phyloP scores from a whole-genome alignment of 1,140 invertebrate genomes.

The Heliothis subflexa region DNA sequence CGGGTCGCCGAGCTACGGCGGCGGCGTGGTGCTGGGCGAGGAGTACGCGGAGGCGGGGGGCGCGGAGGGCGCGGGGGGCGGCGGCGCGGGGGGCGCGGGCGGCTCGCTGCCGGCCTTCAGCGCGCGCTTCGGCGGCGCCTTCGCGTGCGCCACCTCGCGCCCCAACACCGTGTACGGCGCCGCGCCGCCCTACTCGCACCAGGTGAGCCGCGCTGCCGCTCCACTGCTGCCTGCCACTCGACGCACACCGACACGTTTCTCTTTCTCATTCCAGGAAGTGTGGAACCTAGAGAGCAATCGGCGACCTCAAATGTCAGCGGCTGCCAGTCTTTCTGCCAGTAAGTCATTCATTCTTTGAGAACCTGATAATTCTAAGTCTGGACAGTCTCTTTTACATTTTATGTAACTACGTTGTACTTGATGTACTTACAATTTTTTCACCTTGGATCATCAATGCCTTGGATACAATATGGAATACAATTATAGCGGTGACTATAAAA shows the following conservation, averaged over 20 bases:
- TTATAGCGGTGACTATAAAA: not conserved
- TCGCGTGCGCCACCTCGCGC: conserved; percentile 64
- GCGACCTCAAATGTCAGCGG: conserved; percentile 73
- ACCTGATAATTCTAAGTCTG: no score
- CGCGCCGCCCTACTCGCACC: conserved; percentile 65
- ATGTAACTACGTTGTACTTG: not conserved
- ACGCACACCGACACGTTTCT: not conserved
- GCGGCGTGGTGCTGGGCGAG: conserved; percentile 57
- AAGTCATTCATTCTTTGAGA: conserved; percentile 51
- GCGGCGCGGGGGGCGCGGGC: conserved; percentile 50
- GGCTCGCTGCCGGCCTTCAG: conserved; percentile 78
- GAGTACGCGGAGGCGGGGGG: conserved; percentile 60
- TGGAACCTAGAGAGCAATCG: conserved; percentile 69
- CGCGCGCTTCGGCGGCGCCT: conserved; percentile 73
- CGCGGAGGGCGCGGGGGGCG: conserved; percentile 52
- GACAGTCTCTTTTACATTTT: no score
- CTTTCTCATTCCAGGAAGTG: conserved; percentile 70
- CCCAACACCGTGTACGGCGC: conserved; percentile 66
- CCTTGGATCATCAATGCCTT: no score
- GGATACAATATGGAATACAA: not conserved
- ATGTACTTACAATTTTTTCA: not conserved
- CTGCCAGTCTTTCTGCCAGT: conserved; percentile 78
- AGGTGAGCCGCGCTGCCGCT: conserved; percentile 52
- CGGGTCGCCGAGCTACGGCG: conserved; percentile 70
- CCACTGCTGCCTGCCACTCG: not conserved